A percentile compares a stretch with the other conserved stretches of the same genome.
Evolutionary conservation across 1,140 invertebrate species (phyloP).

Genomic region (Lepidurus couesii): DNA sequence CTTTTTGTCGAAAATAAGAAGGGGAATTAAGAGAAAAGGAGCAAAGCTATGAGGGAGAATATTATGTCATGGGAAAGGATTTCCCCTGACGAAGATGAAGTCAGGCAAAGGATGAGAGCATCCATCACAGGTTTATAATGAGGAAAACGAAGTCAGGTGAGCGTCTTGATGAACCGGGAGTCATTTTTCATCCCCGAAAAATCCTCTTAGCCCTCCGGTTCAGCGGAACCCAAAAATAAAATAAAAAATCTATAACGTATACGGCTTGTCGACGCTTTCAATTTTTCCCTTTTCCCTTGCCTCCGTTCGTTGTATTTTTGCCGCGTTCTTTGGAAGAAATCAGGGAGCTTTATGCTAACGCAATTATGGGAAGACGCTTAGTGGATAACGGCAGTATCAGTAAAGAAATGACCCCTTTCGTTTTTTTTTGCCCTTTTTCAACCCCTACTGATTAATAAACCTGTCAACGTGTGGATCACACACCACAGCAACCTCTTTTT

Average conservation of each 20-base stretch:
- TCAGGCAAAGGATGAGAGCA: neutral
- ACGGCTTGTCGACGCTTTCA: constrained; percentile 4
- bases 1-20: too few species aligned
- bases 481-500: neutral
- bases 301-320: neutral
- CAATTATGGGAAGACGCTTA: constrained; percentile 13
- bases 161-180: neutral
- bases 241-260: neutral
- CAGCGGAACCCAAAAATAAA: neutral
- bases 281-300: constrained; percentile 4
- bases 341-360: constrained; percentile 3
- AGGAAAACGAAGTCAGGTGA: constrained; percentile 21
- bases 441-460: neutral
- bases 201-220: neutral
- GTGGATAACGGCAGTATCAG: neutral
- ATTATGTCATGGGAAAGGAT: neutral
- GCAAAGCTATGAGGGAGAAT: neutral
- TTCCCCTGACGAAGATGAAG: neutral
- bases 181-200: constrained; percentile 13
- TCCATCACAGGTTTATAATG: constrained; percentile 10
- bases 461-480: constrained; percentile 1
- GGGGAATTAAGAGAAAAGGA: neutral
- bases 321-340: neutral
- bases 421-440: neutral
- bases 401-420: constrained; percentile 6